phyloP scores from a whole-genome alignment of 2,888 invertebrate genomes.

The Teleogryllus oceanicus region DNA sequence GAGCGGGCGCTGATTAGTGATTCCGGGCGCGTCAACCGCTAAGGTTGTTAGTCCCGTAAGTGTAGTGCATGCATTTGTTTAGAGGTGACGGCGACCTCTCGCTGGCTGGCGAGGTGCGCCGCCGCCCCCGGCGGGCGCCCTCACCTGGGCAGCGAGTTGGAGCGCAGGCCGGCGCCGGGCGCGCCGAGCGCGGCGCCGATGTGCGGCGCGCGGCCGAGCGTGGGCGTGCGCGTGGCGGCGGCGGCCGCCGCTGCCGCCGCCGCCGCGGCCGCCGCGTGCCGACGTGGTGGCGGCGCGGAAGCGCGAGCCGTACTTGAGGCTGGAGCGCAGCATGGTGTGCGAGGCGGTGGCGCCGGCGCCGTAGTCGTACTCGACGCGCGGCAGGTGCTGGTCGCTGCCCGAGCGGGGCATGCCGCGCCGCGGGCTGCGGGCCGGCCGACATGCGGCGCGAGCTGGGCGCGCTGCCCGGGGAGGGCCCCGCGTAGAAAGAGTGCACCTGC shows the following conservation, averaged over 20 bases:
- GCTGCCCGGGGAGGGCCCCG: constrained; percentile 54
- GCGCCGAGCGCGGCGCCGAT: constrained; percentile 22
- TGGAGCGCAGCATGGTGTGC: constrained; percentile 63
- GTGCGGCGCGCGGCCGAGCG: constrained; percentile 31
- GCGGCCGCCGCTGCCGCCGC: constrained; percentile 86
- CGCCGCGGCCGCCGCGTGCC: constrained; percentile 95
- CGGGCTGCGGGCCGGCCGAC: constrained; percentile 63
- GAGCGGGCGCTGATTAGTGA: no score
- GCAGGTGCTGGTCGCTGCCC: constrained; percentile 87
- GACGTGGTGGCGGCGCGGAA: no score
- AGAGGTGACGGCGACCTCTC: no score
- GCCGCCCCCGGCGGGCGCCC: constrained; percentile 37
- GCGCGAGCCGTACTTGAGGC: constrained; percentile 63
- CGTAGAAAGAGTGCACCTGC: constrained; percentile 79
- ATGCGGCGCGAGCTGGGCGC: constrained; percentile 55
- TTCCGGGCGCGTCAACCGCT: no score
- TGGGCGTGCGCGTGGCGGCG: constrained; percentile 49
- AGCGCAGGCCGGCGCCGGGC: constrained; percentile 31
- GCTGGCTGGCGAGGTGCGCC: constrained; percentile 20
- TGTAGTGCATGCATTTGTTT: no score
- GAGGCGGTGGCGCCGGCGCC: constrained; percentile 58
- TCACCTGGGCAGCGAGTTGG: constrained; percentile 45
- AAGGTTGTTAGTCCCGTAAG: no score
- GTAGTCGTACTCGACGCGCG: constrained; percentile 69
- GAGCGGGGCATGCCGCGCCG: constrained; percentile 65